phyloP scores from a whole-genome alignment of 2,113 vertebrate genomes.

The Macaca fascicularis region DNA sequence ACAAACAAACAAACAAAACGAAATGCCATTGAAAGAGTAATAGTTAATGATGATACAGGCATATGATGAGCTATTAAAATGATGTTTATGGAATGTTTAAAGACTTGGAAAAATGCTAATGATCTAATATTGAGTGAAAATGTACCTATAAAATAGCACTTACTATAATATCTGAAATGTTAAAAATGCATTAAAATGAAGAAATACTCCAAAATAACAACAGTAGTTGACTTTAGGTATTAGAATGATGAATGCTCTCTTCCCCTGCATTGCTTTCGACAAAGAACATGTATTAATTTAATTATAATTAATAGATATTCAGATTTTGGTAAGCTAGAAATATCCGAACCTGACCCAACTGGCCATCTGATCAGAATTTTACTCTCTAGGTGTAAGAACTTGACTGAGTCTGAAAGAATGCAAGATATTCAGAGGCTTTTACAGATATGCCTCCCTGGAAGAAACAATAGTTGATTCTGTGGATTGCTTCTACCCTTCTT shows the following conservation, averaged over 20 bases:
- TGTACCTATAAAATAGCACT: conserved; percentile 65
- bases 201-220: conserved; percentile 58
- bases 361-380: neutral
- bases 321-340: conserved; percentile 5
- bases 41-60: conserved; percentile 63
- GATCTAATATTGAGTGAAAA: conserved; percentile 68
- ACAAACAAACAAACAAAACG: neutral
- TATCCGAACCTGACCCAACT: neutral
- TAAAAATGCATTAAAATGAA: conserved; percentile 61
- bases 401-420: neutral
- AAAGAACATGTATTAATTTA: conserved; percentile 30
- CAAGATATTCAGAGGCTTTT: neutral
- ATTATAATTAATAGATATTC: conserved; percentile 22
- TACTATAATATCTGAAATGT: conserved; percentile 64
- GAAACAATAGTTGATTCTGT: neutral
- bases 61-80: conserved; percentile 66
- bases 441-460: neutral
- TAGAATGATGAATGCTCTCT: neutral
- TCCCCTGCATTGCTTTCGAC: neutral
- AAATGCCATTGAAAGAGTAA: conserved; percentile 52
- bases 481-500: neutral
- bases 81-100: conserved; percentile 73
- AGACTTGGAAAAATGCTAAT: conserved; percentile 72
- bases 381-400: neutral
- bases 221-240: conserved; percentile 35